phyloP scores from a whole-genome alignment of 1,140 invertebrate species.

The Doryteuthis pealeii region DNA sequence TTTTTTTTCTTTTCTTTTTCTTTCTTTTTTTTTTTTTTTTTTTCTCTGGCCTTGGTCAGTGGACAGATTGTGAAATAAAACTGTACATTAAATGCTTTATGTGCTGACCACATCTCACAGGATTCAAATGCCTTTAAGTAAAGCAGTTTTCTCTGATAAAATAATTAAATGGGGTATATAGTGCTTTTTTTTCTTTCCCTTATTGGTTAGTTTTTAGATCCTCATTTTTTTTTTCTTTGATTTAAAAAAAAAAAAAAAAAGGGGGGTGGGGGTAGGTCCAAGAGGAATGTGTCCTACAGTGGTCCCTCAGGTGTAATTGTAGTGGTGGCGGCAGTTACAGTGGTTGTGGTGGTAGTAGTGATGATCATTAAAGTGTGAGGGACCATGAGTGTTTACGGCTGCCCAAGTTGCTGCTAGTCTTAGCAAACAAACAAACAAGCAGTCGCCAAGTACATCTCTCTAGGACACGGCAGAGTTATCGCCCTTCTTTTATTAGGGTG shows the following conservation, averaged over 20 bases:
- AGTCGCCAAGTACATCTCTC: neutral
- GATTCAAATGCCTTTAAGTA: too few relatives aligned
- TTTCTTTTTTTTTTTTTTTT: too few relatives aligned
- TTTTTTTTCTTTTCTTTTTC: too few relatives aligned
- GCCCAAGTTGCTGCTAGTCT: neutral
- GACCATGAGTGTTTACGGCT: neutral
- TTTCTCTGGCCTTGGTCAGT: too few relatives aligned
- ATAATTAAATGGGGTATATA: neutral
- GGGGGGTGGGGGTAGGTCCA: neutral
- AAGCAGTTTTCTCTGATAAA: neutral
- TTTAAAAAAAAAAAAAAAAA: neutral
- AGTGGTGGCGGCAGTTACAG: neutral
- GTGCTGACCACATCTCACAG: too few relatives aligned
- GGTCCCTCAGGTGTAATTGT: neutral
- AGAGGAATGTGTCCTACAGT: neutral
- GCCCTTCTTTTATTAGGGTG: conserved; percentile 63
- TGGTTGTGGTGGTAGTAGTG: neutral
- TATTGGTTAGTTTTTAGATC: neutral
- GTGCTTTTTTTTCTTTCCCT: neutral
- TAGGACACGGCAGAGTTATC: neutral
- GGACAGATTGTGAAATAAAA: too few relatives aligned
- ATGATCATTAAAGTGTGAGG: neutral
- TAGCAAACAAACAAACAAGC: neutral
- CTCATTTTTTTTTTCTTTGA: neutral
- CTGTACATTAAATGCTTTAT: too few relatives aligned